A percentile compares a stretch with the other conserved stretches of the same genome.
phyloP scores from a whole-genome alignment of 1,140 invertebrate species.

The Polyergus mexicanus region DNA sequence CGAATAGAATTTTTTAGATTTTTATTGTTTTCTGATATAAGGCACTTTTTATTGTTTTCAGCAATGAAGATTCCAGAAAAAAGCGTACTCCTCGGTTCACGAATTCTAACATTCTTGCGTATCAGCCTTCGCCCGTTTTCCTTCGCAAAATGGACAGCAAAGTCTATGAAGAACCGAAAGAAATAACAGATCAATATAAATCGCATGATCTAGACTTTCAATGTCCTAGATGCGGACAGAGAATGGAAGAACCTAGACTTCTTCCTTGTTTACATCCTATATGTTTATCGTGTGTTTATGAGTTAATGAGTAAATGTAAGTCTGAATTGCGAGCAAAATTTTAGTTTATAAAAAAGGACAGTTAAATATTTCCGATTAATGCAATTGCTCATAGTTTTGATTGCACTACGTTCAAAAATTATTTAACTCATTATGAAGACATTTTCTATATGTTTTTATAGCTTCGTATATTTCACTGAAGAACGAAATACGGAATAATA shows the following conservation, averaged over 20 bases:
- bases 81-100: neutral
- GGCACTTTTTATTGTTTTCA: neutral
- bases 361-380: neutral
- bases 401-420: neutral
- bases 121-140: slow-evolving; percentile 17
- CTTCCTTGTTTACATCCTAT: slow-evolving; percentile 83
- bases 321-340: neutral
- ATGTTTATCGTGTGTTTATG: slow-evolving; percentile 80
- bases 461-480: slow-evolving; percentile 40
- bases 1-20: neutral
- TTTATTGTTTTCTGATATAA: neutral
- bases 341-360: neutral
- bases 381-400: too few relatives aligned
- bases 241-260: slow-evolving; percentile 83
- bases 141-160: neutral
- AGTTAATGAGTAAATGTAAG: slow-evolving; percentile 77
- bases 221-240: slow-evolving; percentile 81
- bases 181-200: slow-evolving; percentile 21
- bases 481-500: neutral
- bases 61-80: slow-evolving; percentile 31
- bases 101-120: slow-evolving; percentile 29
- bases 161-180: neutral
- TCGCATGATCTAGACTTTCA: slow-evolving; percentile 74
- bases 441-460: neutral
- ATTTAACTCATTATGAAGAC: neutral